Conservation (phyloP, 2,113 vertebrate genomes). For the Sprattus sprattus region DNA sequence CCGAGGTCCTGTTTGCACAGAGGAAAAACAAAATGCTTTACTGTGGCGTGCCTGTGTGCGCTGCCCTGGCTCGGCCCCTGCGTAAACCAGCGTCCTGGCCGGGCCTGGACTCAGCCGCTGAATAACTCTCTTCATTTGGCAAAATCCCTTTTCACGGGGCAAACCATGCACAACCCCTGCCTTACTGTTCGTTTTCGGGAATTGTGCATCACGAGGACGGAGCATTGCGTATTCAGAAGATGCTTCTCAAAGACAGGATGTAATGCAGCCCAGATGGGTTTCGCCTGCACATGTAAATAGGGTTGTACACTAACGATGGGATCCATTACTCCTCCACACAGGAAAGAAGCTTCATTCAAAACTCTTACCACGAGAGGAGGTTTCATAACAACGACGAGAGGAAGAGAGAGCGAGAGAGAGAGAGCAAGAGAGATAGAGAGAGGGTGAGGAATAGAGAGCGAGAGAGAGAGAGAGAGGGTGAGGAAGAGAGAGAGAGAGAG, state of each 20-base stretch:
- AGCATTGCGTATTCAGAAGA: neutral
- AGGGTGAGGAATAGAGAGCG: neutral
- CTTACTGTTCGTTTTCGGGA: neutral
- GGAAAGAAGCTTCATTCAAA: neutral
- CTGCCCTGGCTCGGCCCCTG: neutral
- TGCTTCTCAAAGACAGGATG: neutral
- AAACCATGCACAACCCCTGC: neutral
- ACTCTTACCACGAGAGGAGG: neutral
- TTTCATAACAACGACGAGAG: neutral
- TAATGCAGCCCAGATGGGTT: conserved; percentile 1
- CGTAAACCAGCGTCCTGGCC: neutral
- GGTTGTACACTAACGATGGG: neutral
- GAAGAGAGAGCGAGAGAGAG: neutral
- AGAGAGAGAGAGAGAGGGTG: too few relatives aligned
- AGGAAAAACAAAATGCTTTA: neutral
- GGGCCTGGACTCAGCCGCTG: neutral
- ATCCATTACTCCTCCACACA: neutral
- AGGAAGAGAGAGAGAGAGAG: neutral
- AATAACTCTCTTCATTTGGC: neutral
- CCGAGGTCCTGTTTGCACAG: neutral
- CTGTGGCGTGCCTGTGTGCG: neutral
- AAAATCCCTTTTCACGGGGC: neutral
- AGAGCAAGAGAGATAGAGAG: neutral
- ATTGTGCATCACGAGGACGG: neutral
- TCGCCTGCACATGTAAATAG: neutral